Conservation (phyloP, 2,113 vertebrate species). For the Marmota monax region DNA sequence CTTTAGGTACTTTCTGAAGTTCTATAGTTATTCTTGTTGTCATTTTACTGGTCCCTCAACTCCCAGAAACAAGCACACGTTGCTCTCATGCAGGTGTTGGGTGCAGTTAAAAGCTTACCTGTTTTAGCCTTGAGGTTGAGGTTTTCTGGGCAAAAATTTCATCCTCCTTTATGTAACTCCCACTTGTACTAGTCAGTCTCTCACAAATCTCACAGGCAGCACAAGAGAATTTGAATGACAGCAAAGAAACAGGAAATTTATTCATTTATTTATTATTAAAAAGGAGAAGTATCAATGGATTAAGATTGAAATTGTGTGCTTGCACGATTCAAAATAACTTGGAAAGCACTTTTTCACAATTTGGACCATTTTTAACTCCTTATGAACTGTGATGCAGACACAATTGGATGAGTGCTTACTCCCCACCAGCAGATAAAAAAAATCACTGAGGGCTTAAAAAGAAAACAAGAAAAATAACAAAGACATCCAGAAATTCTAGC, state of each 20-base stretch:
- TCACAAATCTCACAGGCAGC: not conserved
- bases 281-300: not conserved
- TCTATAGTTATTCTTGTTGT: not conserved
- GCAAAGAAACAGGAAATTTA: not conserved
- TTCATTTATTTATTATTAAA: not conserved
- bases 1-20: not conserved
- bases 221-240: not conserved
- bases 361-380: not conserved
- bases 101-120: not conserved
- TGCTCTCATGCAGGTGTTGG: not conserved
- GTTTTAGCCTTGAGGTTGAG: not conserved
- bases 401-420: not conserved
- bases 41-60: not conserved
- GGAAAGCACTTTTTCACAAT: not conserved
- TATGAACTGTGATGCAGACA: not conserved
- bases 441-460: not conserved
- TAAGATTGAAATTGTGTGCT: not conserved
- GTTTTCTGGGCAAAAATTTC: constrained; percentile 9
- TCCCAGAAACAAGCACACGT: not conserved
- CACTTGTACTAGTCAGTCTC: not conserved
- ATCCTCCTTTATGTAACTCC: not conserved
- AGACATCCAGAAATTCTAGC: not conserved
- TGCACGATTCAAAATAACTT: not conserved
- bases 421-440: not conserved
- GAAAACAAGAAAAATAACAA: not conserved